Evolutionary conservation across 30 jellyfish, hydroid and myxozoan species (phyloP), one percentile per base, ranked within the genome.

Genomic region (Pelagia noctiluca): DNA sequence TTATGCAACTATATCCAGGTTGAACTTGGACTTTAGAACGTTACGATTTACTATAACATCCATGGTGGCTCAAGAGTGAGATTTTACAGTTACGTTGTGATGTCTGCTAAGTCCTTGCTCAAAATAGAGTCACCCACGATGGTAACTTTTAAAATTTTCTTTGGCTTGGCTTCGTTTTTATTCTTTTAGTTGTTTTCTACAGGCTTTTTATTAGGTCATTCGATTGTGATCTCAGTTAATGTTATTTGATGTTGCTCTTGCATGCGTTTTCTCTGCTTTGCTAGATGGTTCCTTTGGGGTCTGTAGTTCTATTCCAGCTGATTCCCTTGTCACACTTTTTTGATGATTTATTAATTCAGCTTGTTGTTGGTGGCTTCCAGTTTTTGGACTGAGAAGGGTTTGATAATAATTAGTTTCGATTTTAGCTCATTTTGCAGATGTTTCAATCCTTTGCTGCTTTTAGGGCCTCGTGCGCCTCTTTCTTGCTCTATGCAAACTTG

Each of bases 381-480:
- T 42, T 8, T 42, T 42, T 16, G 8, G 57, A 16, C 57, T 42
- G 57, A 42, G 57, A 42, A 42, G 57, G 16, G 57, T 42, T 16
- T 42, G 57, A 42, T 42, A 42, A 42, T 42, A 16, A 8, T 42
- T 42, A 5, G 57, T 42, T 42, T 42, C 57, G 57, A 42, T 42
- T 42, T 42, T 42, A 42, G 57, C 16, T 42, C 73, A 12, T 31
- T 61, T 61, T 61, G 34, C 29, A 61, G 36, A 61, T 1, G 28
- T 61, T 61, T 61, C 11, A n/a, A 61, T 61, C 73, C 73, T 61
- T 61, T 4, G 73, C 73, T 61, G 28, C 73, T 61, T 61, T 61
- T 34, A 61, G 73, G 29, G 73, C 73, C 12, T 61, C 73, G 34
- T 61, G 73, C 73, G 35, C 25, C 73, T 61, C 73, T n/a, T 61